Base-by-base conservation (phyloP, 1,140 invertebrate genomes). In the Agraylea sexmaculata region DNA sequence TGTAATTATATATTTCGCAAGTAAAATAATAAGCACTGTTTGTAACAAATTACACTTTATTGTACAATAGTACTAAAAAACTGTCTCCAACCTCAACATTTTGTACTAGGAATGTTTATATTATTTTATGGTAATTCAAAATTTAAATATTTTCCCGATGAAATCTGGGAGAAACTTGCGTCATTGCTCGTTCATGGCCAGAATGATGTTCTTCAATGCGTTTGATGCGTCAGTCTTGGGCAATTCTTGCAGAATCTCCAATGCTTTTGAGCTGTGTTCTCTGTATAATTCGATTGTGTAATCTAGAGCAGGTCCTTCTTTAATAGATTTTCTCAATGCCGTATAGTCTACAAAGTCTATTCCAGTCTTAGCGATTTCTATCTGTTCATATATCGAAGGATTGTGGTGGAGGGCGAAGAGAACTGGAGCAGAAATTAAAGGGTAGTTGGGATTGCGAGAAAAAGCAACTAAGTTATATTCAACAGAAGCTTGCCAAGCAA, bases 401-500 rank as follows among this genome's bases (percentile, higher is more conserved):
- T 84, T 74, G 30, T 74, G 60, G 59, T 84, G 72, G 29, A 86
- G 61, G 46, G 83, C 78, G 43, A 85, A 80, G 51, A 89, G 71
- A 3, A 87, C 74, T 6, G 86, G 85, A 28, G 83, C 80, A 40
- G 78, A 82, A 7, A 79, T 74, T 12, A 87, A 54, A 55, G 70
- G 77, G 51, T 79, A 80, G 4, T 68, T 53, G 13, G 62, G 58
- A 39, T 64, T 66, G 38, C 57, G 64, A 17, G 63, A 55, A 1
- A 56, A 57, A 2, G 55, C 58, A 37, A 68, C 46, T 8, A 58
- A 43, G 41, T 63, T 69, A 16, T 78, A 52, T 52, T 80, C 77
- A 6, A 71, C 58, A 48, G 69, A 74, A 16, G 76, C 76, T 70
- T 90, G 86, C 75, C 83, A 87, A 39, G 83, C 82, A 31, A 87